phyloP scores from a whole-genome alignment of 2,888 invertebrate species.

The Drosophila aldrichi region DNA sequence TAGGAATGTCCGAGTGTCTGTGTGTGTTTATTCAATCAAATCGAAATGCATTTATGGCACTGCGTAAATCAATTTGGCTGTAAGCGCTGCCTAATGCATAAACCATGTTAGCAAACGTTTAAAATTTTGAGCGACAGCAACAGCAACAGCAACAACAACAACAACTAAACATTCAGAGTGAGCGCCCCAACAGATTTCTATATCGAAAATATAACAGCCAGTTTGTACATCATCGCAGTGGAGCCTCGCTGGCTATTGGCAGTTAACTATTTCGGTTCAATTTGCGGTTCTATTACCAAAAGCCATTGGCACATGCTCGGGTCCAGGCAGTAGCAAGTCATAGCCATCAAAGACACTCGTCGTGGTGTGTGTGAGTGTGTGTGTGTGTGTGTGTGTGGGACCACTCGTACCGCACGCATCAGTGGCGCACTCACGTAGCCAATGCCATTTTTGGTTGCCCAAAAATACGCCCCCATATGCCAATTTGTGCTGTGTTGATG shows the following conservation, averaged over 20 bases:
- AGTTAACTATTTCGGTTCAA: slow-evolving; percentile 59
- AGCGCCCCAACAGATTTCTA: slow-evolving; percentile 21
- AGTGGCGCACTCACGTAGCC: slow-evolving; percentile 48
- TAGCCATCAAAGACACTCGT: slow-evolving; percentile 36
- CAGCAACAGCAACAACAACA: slow-evolving; percentile 1
- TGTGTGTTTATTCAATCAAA: slow-evolving; percentile 19
- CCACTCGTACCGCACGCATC: slow-evolving; percentile 42
- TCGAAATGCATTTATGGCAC: slow-evolving; percentile 40
- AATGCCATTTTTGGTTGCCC: slow-evolving; percentile 42
- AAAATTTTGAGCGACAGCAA: slow-evolving; percentile 8
- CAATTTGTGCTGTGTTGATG: slow-evolving; percentile 43
- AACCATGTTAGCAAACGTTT: slow-evolving; percentile 43
- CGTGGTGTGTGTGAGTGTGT: slow-evolving; percentile 6
- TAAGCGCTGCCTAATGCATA: slow-evolving; percentile 46
- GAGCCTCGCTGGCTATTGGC: slow-evolving; percentile 12
- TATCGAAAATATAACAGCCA: slow-evolving; percentile 1
- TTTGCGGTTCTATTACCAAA: slow-evolving; percentile 72
- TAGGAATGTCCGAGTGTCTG: not conserved
- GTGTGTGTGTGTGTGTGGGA: slow-evolving; percentile 7
- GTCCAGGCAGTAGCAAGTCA: slow-evolving; percentile 9
- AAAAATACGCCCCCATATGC: slow-evolving; percentile 32
- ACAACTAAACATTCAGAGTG: not conserved
- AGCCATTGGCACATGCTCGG: slow-evolving; percentile 65
- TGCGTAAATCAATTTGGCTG: slow-evolving; percentile 54
- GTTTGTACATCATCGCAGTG: not conserved